These are phyloP conservation scores for Lineus longissimus DNA, from an alignment of 1,140 invertebrate genomes.

Conservation along the genomic window DNA sequence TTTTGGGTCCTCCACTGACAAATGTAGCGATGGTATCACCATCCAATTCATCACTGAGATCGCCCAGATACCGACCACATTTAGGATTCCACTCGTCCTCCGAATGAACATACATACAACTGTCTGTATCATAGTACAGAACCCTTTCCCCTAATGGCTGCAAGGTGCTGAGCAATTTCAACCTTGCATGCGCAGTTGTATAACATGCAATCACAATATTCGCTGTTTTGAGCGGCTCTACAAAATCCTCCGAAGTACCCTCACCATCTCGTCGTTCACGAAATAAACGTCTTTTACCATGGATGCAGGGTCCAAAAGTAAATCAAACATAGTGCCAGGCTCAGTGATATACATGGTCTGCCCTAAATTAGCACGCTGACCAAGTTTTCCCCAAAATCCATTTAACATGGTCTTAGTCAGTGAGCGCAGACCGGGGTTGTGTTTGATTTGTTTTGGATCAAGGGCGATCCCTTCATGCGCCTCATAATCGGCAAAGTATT, in stretches of 20 bases:
- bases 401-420: constrained; percentile 31
- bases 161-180: too few relatives aligned
- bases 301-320: constrained; percentile 28
- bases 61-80: too few relatives aligned
- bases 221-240: constrained; percentile 34
- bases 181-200: too few relatives aligned
- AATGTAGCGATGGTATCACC: constrained; percentile 20
- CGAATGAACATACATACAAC: too few relatives aligned
- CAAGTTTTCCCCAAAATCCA: constrained; percentile 34
- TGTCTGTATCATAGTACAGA: constrained; percentile 32
- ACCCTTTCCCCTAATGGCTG: too few relatives aligned
- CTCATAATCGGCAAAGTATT: constrained; percentile 43
- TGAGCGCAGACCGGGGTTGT: constrained; percentile 39
- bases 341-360: constrained; percentile 32
- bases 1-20: constrained; percentile 24
- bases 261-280: constrained; percentile 18
- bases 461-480: constrained; percentile 44
- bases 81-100: constrained; percentile 17
- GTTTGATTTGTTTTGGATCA: constrained; percentile 36
- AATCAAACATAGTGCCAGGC: constrained; percentile 27
- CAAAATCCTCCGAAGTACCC: constrained; percentile 10
- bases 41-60: constrained; percentile 18
- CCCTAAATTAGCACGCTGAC: constrained; percentile 23
- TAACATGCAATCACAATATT: too few relatives aligned
- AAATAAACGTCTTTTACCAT: constrained; percentile 20